Evolutionary conservation across 2,797 vertebrate genomes (phyloP), one percentile per base, ranked within the genome.

Genomic region (Echeneis naucrates): DNA sequence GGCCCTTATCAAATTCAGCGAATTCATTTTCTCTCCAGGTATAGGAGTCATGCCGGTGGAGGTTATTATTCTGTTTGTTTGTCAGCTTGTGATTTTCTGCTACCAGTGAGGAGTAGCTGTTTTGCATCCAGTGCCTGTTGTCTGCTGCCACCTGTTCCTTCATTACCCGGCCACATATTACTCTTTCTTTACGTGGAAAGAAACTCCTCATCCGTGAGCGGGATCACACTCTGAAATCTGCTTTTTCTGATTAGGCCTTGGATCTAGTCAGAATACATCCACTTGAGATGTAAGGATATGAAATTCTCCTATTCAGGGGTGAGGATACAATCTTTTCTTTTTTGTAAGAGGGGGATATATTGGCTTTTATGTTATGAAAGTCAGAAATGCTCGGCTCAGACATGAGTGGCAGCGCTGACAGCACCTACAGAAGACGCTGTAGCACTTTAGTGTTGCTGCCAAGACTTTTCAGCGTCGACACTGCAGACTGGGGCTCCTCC

Each of bases 31-130:
- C 91, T 88, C 89, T 90, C 75, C 82, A 92, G 90, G 90, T 90
- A 92, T 80, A 68, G 85, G 90, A 91, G 88, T 88, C 89, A 78
- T 88, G 90, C 89, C 74, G 86, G 75, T 78, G 68, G 77, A 82
- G 83, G 87, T 93, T 92, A 95, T 94, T 93, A 94, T 94, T 93
- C 87, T 92, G 90, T 93, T 94, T 95, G 92, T 94, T 95, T 94
- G 91, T 90, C 90, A 90, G 88, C 83, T 87, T 85, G 85, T 88
- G 91, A 92, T 93, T 93, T 93, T 94, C 88, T 91, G 89, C 81
- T 75, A 85, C 79, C 84, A 81, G 80, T 77, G 75, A 84, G 76
- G 71, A 84, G 75, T 76, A 78, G 73, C 84, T 90, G 82, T 82
- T 91, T 90, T 92, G 84, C 89, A 90, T 93, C 86, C 80, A 85